Evolutionary conservation across 2,888 invertebrate genomes (phyloP).

Genomic region (Drosophila sordidapex): DNA sequence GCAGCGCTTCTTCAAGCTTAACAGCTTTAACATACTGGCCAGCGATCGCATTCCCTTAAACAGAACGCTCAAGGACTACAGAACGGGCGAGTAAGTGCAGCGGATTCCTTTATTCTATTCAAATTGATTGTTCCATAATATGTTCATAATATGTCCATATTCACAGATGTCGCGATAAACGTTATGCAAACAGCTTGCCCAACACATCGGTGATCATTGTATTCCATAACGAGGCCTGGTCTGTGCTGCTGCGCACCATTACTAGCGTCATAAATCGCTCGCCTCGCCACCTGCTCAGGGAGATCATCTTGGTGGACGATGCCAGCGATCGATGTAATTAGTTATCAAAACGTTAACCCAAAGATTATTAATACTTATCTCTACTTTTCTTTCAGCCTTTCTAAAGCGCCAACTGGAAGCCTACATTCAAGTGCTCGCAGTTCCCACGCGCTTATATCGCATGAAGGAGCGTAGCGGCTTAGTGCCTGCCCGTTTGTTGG

Average conservation of each 20-base stretch:
- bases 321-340: conserved; percentile 91
- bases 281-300: conserved; percentile 90
- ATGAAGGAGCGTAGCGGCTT: conserved; percentile 90
- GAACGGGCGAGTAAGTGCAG: conserved; percentile 89
- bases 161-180: conserved; percentile 87
- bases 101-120: too few species aligned
- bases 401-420: conserved; percentile 88
- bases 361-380: neutral
- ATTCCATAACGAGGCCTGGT: conserved; percentile 99
- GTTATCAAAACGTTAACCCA: neutral
- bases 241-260: conserved; percentile 96
- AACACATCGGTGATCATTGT: conserved; percentile 97
- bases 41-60: conserved; percentile 95
- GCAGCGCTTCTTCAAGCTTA: conserved; percentile 92
- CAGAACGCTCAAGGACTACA: conserved; percentile 92
- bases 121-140: neutral
- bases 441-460: conserved; percentile 88
- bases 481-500: conserved; percentile 92
- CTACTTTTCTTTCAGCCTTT: conserved; percentile 85
- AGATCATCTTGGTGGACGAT: conserved; percentile 96
- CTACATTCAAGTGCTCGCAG: conserved; percentile 87
- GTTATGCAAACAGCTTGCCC: conserved; percentile 89
- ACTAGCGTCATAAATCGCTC: conserved; percentile 97
- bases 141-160: neutral
- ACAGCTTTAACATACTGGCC: conserved; percentile 94